phyloP scores from a whole-genome alignment of 2,888 invertebrate genomes.

The Hanleya hanleyi region DNA sequence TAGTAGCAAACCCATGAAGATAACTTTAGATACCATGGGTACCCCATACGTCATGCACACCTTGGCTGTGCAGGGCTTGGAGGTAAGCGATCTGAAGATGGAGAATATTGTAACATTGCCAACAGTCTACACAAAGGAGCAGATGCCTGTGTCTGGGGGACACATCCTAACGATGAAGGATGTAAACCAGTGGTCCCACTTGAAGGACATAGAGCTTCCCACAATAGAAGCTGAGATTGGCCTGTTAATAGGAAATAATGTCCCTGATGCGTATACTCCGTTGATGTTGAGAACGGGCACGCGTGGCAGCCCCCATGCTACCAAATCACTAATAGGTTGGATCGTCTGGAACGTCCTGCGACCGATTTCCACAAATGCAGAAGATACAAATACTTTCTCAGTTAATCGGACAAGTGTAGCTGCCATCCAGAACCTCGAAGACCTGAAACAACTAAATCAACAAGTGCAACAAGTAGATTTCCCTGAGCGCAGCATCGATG shows the following conservation, averaged over 20 bases:
- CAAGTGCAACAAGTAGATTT: conserved; percentile 28
- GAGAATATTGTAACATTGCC: conserved; percentile 20
- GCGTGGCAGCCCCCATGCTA: conserved; percentile 24
- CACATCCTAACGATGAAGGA: conserved; percentile 30
- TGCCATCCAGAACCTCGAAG: conserved; percentile 7
- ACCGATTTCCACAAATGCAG: no score
- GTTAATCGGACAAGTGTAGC: no score
- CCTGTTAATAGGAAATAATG: conserved; percentile 19
- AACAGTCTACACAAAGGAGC: conserved; percentile 24
- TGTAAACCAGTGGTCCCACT: conserved; percentile 27
- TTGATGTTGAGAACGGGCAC: conserved; percentile 17
- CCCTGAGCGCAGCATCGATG: conserved; percentile 25
- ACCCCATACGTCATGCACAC: neutral
- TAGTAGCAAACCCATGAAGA: neutral
- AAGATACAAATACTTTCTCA: no score
- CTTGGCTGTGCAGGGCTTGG: neutral
- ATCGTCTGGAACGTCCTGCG: conserved; percentile 18
- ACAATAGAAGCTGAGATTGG: conserved; percentile 16
- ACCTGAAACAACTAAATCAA: neutral
- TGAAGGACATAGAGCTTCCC: conserved; percentile 21
- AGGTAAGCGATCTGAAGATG: conserved; percentile 17
- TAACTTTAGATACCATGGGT: conserved; percentile 13
- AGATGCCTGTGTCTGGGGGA: conserved; percentile 24
- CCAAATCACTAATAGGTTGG: conserved; percentile 22
- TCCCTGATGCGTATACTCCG: conserved; percentile 26